Evolutionary conservation across 1,140 invertebrate species (phyloP).

Genomic region (Solen grandis): DNA sequence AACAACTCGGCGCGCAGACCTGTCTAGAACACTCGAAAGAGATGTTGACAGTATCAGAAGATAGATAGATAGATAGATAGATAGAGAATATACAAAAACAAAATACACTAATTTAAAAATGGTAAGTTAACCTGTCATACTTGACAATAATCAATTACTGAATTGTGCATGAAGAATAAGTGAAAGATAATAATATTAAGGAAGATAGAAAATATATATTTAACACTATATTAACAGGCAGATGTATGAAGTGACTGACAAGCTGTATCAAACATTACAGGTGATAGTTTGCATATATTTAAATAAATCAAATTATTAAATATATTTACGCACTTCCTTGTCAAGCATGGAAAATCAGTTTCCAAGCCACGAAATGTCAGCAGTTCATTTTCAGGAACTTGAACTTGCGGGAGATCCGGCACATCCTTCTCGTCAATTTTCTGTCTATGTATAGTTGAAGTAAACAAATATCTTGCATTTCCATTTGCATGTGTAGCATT

Average conservation of each 20-base stretch:
- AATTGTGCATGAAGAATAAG: neutral
- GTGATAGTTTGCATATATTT: neutral
- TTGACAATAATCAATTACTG: neutral
- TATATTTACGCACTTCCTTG: conserved; percentile 69
- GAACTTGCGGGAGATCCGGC: conserved; percentile 57
- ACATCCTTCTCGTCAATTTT: too few species aligned
- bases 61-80: too few species aligned
- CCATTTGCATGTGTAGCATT: too few species aligned
- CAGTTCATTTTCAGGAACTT: conserved; percentile 46
- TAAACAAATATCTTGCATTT: too few species aligned
- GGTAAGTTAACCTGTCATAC: too few species aligned
- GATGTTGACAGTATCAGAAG: too few species aligned
- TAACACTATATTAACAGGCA: neutral
- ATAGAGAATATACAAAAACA: too few species aligned
- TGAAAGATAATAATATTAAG: neutral
- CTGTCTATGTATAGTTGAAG: too few species aligned
- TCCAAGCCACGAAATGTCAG: conserved; percentile 67
- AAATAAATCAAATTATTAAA: neutral
- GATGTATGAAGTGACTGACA: neutral
- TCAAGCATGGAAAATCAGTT: conserved; percentile 74
- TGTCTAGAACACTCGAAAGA: too few species aligned
- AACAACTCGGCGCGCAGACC: too few species aligned
- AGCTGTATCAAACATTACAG: too few species aligned
- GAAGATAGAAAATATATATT: neutral
- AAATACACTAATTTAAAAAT: too few species aligned